Base-by-base conservation (phyloP, 37 sponge, comb jelly and placozoan species). In the Mnemiopsis leidyi region DNA sequence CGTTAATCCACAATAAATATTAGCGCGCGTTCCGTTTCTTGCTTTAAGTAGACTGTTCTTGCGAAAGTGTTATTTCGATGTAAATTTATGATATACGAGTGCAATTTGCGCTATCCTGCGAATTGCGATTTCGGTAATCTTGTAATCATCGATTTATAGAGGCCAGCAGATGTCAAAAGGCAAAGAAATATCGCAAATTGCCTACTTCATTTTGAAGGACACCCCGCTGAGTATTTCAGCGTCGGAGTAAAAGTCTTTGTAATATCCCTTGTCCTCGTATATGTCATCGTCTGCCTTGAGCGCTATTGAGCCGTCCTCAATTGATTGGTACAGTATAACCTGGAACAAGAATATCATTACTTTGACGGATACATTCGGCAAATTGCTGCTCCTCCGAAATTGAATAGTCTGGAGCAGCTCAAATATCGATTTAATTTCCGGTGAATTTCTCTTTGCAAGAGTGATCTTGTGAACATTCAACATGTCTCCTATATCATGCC, bases 291-390 rank as follows among this genome's bases (percentile, higher is more conserved):
- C 90, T 40, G 90, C 90, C 36, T 40, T 85, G 29, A 85, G 40
- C 13, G 90, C 90, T 23, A 85, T 85, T 9, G 90, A 85, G 0
- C 90, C 90, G 23, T 85, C 90, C 90, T 85, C 90, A 26, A 85
- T 37, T 1, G 61, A 40, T 37, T 85, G 90, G 61, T 85, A 85
- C 26, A 85, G 48, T 36, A 85, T 85, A 13, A 85, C 90, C 90
- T 85, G 90, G 13, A n/a, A 23, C 9, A 35, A 82, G 32, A 34
- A 23, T 25, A n/a, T 7, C 3, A 71, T 71, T 28, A 71, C 25
- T 28, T 23, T 29, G 25, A 71, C n/a, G n/a, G n/a, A n/a, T n/a
- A n/a, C n/a, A n/a, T n/a, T n/a, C n/a, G n/a, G n/a, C n/a, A n/a
- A n/a, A n/a, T n/a, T n/a, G n/a, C n/a, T n/a, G n/a, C n/a, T n/a